Conservation (phyloP, 2,888 invertebrate genomes). For the Ormyrus thymus region DNA sequence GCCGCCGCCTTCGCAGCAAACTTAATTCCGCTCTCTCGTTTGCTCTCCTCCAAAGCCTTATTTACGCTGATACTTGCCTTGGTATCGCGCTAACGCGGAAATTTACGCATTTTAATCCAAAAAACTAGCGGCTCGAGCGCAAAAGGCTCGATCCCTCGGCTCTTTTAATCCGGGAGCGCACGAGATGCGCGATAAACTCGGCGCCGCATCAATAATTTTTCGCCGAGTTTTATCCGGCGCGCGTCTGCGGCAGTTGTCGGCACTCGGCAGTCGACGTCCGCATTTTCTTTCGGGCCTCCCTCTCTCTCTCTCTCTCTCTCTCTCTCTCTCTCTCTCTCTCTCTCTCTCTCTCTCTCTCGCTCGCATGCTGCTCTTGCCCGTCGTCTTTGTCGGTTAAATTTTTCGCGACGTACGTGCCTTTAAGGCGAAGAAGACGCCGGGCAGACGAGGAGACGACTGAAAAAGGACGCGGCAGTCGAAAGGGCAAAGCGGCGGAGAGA, state of each 20-base stretch:
- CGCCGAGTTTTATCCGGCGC: not conserved
- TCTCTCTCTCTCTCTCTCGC: slow-evolving; percentile 15
- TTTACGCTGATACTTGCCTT: no score
- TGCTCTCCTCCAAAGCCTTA: no score
- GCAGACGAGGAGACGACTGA: slow-evolving; percentile 27
- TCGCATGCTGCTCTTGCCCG: not conserved
- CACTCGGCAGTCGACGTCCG: not conserved
- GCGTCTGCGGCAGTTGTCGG: not conserved
- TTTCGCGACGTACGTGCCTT: slow-evolving; percentile 53
- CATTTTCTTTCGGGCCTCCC: slow-evolving; percentile 19
- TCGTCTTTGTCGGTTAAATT: slow-evolving; percentile 55
- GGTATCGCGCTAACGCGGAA: no score
- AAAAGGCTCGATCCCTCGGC: no score
- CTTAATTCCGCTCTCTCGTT: no score
- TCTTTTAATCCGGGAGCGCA: no score
- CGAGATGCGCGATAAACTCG: not conserved
- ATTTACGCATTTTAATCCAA: no score
- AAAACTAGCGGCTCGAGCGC: no score
- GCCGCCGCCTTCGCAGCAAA: no score
- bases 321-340: no score
- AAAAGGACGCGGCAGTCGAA: slow-evolving; percentile 47
- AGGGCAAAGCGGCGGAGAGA: slow-evolving; percentile 33
- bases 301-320: not conserved
- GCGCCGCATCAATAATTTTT: slow-evolving; percentile 51
- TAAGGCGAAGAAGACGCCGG: slow-evolving; percentile 21